These are phyloP conservation scores for Columbina picui DNA, from an alignment of 2,113 vertebrate genomes.

Conservation along the genomic window DNA sequence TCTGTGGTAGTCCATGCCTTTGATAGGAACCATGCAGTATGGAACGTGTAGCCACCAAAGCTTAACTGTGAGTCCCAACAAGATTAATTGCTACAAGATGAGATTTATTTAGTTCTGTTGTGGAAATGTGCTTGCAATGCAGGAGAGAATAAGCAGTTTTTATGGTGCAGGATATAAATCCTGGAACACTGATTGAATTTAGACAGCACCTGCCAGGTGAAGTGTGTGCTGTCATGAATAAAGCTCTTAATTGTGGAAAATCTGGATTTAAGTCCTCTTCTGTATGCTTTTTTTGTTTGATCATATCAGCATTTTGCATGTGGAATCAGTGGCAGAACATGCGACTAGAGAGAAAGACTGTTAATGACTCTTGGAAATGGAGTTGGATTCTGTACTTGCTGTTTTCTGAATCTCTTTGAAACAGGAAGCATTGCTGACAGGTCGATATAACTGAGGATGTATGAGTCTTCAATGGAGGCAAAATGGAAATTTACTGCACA, in stretches of 20 bases:
- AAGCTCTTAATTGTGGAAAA: background rate
- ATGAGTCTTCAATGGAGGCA: background rate
- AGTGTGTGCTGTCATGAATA: background rate
- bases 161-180: background rate
- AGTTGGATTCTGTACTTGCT: background rate
- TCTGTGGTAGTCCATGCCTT: accelerated
- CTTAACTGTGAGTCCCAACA: background rate
- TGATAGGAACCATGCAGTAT: background rate
- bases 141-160: background rate
- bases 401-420: background rate
- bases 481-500: background rate
- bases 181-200: background rate
- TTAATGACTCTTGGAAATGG: background rate
- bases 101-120: background rate
- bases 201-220: background rate
- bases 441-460: background rate
- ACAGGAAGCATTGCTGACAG: background rate
- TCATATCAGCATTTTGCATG: background rate
- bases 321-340: background rate
- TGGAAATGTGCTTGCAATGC: background rate
- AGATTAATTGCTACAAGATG: background rate
- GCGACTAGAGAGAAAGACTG: background rate
- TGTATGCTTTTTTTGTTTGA: background rate
- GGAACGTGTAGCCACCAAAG: background rate
- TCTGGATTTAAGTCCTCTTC: background rate